A percentile compares a stretch with the other conserved stretches of the same genome.
These are phyloP conservation scores for Forbesichthys papilliferus DNA, from an alignment of 2,113 vertebrate species.

Conservation along the genomic window DNA sequence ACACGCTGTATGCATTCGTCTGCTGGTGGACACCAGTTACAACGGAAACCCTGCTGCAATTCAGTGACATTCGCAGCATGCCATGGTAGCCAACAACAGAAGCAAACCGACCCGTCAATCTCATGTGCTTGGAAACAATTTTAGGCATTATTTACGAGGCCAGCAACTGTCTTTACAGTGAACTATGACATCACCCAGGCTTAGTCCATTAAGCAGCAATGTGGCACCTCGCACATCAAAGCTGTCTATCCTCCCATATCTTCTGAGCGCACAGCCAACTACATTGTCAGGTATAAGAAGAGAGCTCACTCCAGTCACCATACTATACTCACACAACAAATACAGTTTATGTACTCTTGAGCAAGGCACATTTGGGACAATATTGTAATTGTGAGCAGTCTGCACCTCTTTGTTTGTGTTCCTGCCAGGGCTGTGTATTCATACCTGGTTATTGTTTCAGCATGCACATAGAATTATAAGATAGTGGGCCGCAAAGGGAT, in stretches of 20 bases:
- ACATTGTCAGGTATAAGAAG: too few relatives aligned
- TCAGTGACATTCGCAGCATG: conserved; percentile 66
- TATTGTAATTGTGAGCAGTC: too few relatives aligned
- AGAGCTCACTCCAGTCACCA: too few relatives aligned
- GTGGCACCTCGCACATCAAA: conserved; percentile 79
- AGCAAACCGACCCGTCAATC: conserved; percentile 54
- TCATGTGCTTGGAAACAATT: conserved; percentile 72
- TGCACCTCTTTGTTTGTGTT: too few relatives aligned
- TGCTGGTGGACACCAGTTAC: conserved; percentile 11
- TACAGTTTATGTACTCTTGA: conserved; percentile 66
- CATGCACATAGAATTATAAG: too few relatives aligned
- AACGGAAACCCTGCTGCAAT: conserved; percentile 63
- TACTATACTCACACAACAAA: not conserved
- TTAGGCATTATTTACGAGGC: conserved; percentile 77
- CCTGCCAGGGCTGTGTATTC: too few relatives aligned
- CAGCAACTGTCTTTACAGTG: conserved; percentile 65
- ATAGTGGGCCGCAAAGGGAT: too few relatives aligned
- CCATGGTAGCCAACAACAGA: conserved; percentile 50
- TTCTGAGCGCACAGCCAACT: too few relatives aligned
- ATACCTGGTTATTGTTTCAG: not conserved
- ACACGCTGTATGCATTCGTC: not conserved
- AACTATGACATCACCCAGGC: conserved; percentile 76
- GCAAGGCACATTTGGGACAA: conserved; percentile 52
- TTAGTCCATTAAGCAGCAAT: conserved; percentile 71
- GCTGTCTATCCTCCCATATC: conserved; percentile 1